Evolutionary conservation across 2,888 invertebrate genomes (phyloP), one percentile per base, ranked within the genome.

Genomic region (Eristalis intricaria): DNA sequence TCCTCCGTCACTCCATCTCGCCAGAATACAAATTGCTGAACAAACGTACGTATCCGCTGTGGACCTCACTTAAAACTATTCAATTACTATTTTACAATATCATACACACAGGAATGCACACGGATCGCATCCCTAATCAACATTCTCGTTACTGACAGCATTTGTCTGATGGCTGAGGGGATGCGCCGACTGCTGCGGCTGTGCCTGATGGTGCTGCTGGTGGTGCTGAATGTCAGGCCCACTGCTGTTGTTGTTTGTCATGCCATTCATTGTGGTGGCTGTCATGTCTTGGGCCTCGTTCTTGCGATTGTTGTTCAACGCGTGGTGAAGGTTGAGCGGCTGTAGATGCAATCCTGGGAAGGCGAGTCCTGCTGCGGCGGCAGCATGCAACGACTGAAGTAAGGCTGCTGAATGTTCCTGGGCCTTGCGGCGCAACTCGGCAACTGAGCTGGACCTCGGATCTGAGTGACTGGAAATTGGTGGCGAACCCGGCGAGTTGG

Each of bases 401-500:
- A 97, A 93, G 0, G 98, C 98, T 0, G 98, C 98, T 0, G 98
- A 97, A 93, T 99, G 98, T 91, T 99, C 98, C 93, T 98, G 97
- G 0, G 98, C 98, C 92, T 98, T 98, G 74, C 98, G 95, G 8
- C 98, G 94, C 61, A 99, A 94, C 90, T 98, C 98, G 0, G 98
- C 98, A 23, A 98, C 97, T 92, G 98, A 98, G 90, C 97, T 96
- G 5, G 96, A 96, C 56, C 97, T 95, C 50, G 96, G 96, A 92
- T 97, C 96, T 61, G 90, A 84, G 56, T 89, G 83, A 70, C 76
- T 85, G 60, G 90, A 89, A 40, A 91, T 91, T 76, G 92, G 91
- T 84, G 92, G 91, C 56, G 92, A 92, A 89, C 91, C 92, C 65
- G 91, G 91, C 2, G 92, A 92, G 71, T 91, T 91, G 81, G 91